These are phyloP conservation scores for Parapristionchus giblindavisi DNA, from an alignment of 2,888 invertebrate genomes.

Conservation along the genomic window DNA sequence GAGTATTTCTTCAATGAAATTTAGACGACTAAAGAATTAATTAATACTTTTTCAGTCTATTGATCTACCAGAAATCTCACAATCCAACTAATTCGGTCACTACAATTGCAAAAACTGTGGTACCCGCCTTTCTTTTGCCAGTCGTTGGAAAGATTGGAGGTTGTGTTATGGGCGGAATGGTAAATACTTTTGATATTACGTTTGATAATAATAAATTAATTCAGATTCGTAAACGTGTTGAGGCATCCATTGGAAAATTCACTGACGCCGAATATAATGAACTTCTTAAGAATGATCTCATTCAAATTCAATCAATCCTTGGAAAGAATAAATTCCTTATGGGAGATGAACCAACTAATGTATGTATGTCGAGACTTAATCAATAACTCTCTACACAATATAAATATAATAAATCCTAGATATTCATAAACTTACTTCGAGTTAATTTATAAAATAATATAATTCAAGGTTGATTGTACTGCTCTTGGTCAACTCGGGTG, in stretches of 20 bases:
- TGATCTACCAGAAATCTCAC: neutral
- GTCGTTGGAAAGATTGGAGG: neutral
- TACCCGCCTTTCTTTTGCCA: neutral
- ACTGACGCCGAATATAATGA: slow-evolving; percentile 3
- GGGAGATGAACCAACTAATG: slow-evolving; percentile 1
- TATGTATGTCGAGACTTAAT: too few relatives aligned
- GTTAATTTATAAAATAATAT: too few relatives aligned
- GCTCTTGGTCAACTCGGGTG: slow-evolving; percentile 4
- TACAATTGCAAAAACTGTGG: neutral
- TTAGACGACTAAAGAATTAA: neutral
- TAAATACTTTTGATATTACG: neutral
- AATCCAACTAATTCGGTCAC: neutral
- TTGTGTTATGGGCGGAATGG: neutral
- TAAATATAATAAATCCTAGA: too few relatives aligned
- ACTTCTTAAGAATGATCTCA: slow-evolving; percentile 11
- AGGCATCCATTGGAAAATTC: slow-evolving; percentile 7
- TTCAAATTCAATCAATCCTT: slow-evolving; percentile 1
- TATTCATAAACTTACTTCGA: too few relatives aligned
- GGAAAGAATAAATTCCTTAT: slow-evolving; percentile 22
- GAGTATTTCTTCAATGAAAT: neutral
- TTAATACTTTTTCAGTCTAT: neutral
- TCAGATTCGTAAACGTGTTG: neutral
- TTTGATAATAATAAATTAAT: neutral
- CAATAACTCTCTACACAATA: too few relatives aligned
- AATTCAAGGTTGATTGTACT: slow-evolving; percentile 12